phyloP scores from a whole-genome alignment of 2,113 vertebrate genomes.

The Hystrix cristata region DNA sequence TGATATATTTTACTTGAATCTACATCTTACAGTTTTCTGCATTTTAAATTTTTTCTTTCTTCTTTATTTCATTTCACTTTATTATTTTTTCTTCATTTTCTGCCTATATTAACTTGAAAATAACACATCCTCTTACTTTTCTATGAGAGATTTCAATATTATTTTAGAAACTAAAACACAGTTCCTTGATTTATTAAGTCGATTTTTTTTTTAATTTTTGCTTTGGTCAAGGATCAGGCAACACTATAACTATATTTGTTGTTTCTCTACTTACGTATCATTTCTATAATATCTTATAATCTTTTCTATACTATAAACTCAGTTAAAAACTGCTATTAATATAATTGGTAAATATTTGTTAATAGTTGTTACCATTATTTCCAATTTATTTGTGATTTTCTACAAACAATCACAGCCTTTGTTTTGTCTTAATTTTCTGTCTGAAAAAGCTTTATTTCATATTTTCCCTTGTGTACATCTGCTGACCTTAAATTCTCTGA shows the following conservation, averaged over 20 bases:
- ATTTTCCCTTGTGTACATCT: neutral
- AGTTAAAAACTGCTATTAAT: neutral
- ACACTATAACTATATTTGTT: neutral
- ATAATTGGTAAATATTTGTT: neutral
- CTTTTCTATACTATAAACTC: neutral
- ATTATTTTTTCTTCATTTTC: neutral
- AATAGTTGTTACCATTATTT: neutral
- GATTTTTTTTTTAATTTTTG: neutral
- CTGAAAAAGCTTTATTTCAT: neutral
- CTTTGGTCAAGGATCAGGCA: neutral
- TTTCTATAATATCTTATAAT: neutral
- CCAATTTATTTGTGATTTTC: neutral
- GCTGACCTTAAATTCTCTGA: neutral
- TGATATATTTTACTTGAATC: neutral
- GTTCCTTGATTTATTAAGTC: neutral
- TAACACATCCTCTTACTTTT: neutral
- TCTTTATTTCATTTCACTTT: neutral
- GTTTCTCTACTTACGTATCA: neutral
- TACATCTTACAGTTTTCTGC: neutral
- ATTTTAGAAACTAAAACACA: neutral
- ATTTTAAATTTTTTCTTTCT: neutral
- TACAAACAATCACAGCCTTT: neutral
- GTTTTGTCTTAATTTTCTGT: neutral
- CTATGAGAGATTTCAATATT: neutral
- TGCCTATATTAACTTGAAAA: neutral